Percentiles rank a stretch among this genome's conserved stretches.
phyloP scores from a whole-genome alignment of 1,140 invertebrate species.

The Papilio polytes region DNA sequence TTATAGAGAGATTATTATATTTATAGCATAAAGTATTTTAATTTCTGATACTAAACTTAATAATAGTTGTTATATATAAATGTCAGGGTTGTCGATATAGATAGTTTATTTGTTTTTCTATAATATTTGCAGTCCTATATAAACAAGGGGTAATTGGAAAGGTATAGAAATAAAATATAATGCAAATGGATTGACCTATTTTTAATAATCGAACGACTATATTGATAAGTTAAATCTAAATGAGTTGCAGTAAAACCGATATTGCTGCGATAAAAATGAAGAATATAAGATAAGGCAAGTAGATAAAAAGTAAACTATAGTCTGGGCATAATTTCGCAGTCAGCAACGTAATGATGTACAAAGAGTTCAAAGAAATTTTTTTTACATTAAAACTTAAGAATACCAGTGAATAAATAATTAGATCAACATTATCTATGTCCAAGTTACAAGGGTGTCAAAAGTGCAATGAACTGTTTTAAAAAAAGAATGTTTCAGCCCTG shows the following conservation, averaged over 20 bases:
- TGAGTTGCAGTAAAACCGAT: conserved; percentile 9
- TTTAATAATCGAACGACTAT: not conserved
- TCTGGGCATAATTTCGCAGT: not conserved
- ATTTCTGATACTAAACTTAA: not conserved
- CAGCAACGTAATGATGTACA: not conserved
- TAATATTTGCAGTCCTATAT: not conserved
- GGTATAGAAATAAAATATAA: not conserved
- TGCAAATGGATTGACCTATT: conserved; percentile 6
- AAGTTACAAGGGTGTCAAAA: no score
- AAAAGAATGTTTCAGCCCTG: no score
- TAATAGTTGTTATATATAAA: not conserved
- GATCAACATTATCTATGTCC: no score
- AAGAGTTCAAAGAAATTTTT: not conserved
- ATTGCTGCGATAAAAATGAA: conserved; percentile 11
- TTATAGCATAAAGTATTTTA: not conserved
- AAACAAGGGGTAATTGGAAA: not conserved
- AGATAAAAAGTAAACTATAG: conserved; percentile 7
- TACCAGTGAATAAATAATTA: no score
- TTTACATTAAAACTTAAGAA: not conserved
- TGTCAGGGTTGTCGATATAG: not conserved
- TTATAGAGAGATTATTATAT: not conserved
- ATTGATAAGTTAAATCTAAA: conserved; percentile 21
- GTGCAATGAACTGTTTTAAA: no score
- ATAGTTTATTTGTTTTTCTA: not conserved
- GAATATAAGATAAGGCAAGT: conserved; percentile 2